These are phyloP conservation scores for Spodoptera littoralis DNA, from an alignment of 2,888 invertebrate genomes.

Conservation along the genomic window DNA sequence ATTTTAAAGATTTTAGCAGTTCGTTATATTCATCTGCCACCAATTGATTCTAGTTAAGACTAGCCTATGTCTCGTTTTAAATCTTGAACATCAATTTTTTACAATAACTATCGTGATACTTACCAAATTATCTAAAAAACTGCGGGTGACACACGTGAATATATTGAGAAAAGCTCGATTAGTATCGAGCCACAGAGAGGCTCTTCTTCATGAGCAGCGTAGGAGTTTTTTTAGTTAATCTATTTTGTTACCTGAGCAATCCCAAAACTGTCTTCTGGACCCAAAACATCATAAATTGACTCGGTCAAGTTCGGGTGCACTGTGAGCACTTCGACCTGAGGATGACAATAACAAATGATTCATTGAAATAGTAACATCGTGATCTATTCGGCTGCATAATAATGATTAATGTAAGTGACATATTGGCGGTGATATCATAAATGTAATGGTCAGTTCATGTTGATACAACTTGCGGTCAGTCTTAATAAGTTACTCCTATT, in stretches of 20 bases:
- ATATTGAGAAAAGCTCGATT: too few species aligned
- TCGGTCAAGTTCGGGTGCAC: slow-evolving; percentile 85
- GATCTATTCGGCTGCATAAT: slow-evolving; percentile 1
- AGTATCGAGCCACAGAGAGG: too few species aligned
- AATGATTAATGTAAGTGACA: slow-evolving; percentile 1
- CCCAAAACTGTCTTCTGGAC: slow-evolving; percentile 88
- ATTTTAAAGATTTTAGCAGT: too few species aligned
- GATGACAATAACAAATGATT: slow-evolving; percentile 11
- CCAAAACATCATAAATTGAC: slow-evolving; percentile 86
- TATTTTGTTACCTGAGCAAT: slow-evolving; percentile 78
- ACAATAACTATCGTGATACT: too few species aligned
- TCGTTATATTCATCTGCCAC: too few species aligned
- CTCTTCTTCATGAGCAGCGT: too few species aligned
- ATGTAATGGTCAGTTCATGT: not conserved
- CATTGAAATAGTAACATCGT: not conserved
- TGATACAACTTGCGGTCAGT: too few species aligned
- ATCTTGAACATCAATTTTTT: not conserved
- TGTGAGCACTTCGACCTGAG: slow-evolving; percentile 87
- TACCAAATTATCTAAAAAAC: too few species aligned
- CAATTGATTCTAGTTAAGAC: too few species aligned
- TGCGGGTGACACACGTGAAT: too few species aligned
- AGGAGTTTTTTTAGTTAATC: too few species aligned
- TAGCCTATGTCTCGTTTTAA: not conserved
- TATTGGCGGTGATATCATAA: slow-evolving; percentile 24
- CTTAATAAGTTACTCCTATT: too few species aligned